phyloP scores from a whole-genome alignment of 2,888 invertebrate genomes.

The Cerastoderma edule region DNA sequence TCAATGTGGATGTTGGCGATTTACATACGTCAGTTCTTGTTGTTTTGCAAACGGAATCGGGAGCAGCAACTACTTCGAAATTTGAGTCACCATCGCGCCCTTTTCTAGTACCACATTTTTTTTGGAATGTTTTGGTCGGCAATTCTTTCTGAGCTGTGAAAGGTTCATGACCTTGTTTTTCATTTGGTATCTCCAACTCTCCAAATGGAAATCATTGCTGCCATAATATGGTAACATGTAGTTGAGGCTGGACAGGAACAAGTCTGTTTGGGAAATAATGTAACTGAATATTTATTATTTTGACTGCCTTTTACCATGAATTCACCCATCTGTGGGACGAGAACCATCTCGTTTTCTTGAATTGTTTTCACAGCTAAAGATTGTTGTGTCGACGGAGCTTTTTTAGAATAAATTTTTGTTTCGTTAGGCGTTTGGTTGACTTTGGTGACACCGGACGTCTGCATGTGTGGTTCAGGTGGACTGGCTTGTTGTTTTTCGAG shows the following conservation, averaged over 20 bases:
- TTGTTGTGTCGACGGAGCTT: neutral
- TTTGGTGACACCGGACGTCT: neutral
- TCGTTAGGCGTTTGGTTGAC: neutral
- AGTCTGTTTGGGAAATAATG: slow-evolving; percentile 42
- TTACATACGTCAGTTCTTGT: neutral
- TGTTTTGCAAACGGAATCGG: slow-evolving; percentile 3
- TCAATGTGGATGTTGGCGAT: too few species aligned
- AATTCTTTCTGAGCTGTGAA: slow-evolving; percentile 12
- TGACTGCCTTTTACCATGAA: slow-evolving; percentile 38
- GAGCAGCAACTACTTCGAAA: slow-evolving; percentile 11
- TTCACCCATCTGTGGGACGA: slow-evolving; percentile 41
- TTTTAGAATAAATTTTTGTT: too few species aligned
- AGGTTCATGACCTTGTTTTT: slow-evolving; percentile 11
- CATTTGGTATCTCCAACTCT: slow-evolving; percentile 15
- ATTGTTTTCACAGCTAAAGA: slow-evolving; percentile 29
- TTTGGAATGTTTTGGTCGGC: slow-evolving; percentile 17
- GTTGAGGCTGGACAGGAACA: slow-evolving; percentile 27
- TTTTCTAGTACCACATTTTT: slow-evolving; percentile 9
- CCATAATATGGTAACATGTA: slow-evolving; percentile 42
- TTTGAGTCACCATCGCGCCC: slow-evolving; percentile 16
- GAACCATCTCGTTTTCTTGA: slow-evolving; percentile 27
- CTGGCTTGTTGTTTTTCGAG: too few species aligned
- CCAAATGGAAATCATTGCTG: slow-evolving; percentile 37
- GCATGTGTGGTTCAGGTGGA: neutral
- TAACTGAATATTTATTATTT: slow-evolving; percentile 33